Percentiles rank a stretch among this genome's conserved stretches.
These are phyloP conservation scores for Euura saliciscinereae DNA, from an alignment of 1,140 invertebrate genomes.

Conservation along the genomic window DNA sequence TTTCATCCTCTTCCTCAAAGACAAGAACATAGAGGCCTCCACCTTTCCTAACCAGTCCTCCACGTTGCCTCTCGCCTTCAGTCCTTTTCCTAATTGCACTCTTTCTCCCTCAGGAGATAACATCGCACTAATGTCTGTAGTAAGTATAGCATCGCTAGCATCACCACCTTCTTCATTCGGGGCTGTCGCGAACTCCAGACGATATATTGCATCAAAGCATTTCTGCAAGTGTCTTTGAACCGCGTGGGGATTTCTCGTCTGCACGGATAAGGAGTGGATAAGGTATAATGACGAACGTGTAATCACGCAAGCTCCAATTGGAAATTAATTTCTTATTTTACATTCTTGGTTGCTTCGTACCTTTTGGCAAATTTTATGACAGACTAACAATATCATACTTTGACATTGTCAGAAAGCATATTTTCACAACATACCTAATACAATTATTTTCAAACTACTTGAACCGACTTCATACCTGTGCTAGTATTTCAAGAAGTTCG, in stretches of 20 bases:
- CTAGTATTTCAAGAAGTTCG: constrained; percentile 90
- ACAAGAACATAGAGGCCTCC: constrained; percentile 83
- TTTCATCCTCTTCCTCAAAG: constrained; percentile 77
- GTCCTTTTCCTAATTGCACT: constrained; percentile 76
- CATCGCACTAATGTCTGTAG: constrained; percentile 84
- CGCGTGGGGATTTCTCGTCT: constrained; percentile 83
- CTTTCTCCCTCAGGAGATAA: constrained; percentile 85
- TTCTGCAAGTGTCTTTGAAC: constrained; percentile 89
- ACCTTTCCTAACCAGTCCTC: constrained; percentile 90
- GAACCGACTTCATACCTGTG: constrained; percentile 64
- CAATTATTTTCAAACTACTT: no score
- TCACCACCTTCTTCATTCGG: constrained; percentile 26
- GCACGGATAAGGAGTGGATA: constrained; percentile 40
- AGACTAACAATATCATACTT: no score
- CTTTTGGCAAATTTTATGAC: no score
- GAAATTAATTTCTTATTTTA: constrained; percentile 12
- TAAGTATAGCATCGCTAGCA: constrained; percentile 58
- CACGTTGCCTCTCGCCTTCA: constrained; percentile 86
- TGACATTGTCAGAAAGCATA: no score
- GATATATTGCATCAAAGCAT: constrained; percentile 86
- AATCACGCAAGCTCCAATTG: no score
- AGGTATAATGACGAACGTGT: not conserved
- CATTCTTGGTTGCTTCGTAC: no score
- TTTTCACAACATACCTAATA: no score
- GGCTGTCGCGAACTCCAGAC: constrained; percentile 72